A percentile compares a stretch with the other conserved stretches of the same genome.
Evolutionary conservation across 2,888 invertebrate species (phyloP).

Genomic region (Tiliacea aurago): DNA sequence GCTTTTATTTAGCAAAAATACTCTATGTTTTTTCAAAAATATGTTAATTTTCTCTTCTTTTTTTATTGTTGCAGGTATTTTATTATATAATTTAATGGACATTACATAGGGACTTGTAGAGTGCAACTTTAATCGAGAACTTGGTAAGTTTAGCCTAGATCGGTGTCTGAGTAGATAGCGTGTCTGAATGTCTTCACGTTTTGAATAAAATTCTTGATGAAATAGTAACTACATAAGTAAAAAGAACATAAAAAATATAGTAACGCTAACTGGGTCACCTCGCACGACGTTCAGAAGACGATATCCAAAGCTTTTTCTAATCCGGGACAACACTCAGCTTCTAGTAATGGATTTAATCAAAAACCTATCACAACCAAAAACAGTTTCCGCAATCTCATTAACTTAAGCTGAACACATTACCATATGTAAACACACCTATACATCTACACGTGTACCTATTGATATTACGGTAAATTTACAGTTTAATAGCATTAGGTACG

Average conservation of each 20-base stretch:
- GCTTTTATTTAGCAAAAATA: too few relatives aligned
- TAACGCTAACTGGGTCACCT: background rate
- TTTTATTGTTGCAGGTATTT: too few relatives aligned
- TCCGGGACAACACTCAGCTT: slow-evolving; percentile 39
- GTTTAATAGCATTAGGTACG: slow-evolving; percentile 44
- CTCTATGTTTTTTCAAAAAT: too few relatives aligned
- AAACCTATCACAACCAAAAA: slow-evolving; percentile 56
- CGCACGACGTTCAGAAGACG: slow-evolving; percentile 19
- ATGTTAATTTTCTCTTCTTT: too few relatives aligned
- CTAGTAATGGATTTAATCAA: slow-evolving; percentile 58
- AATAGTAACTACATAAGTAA: background rate
- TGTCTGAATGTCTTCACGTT: too few relatives aligned
- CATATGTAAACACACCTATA: slow-evolving; percentile 54
- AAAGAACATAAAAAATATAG: background rate
- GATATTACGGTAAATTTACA: slow-evolving; percentile 55
- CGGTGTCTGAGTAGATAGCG: too few relatives aligned
- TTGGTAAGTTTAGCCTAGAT: too few relatives aligned
- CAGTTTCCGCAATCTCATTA: slow-evolving; percentile 61
- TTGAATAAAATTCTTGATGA: too few relatives aligned
- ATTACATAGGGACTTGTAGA: too few relatives aligned
- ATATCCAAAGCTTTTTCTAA: slow-evolving; percentile 49
- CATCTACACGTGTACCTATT: slow-evolving; percentile 1
- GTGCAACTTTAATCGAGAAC: too few relatives aligned
- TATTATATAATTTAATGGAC: too few relatives aligned
- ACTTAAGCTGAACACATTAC: slow-evolving; percentile 59